These are phyloP conservation scores for Pseudorhiza aurosa DNA, from an alignment of 30 jellyfish, hydroid and myxozoan species.

Conservation along the genomic window DNA sequence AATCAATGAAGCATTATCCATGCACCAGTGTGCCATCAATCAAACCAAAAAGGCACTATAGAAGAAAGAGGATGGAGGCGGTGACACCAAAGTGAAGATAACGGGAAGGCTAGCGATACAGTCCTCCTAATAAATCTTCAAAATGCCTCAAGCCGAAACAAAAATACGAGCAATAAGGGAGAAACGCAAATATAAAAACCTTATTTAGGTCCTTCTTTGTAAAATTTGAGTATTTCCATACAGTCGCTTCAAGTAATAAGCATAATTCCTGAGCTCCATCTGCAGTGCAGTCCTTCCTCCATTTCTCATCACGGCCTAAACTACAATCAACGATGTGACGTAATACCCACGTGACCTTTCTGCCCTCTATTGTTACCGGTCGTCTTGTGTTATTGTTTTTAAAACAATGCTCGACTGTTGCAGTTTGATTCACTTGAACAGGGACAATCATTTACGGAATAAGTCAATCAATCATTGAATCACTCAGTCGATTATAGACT, in stretches of 20 bases:
- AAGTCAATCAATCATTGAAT: no score
- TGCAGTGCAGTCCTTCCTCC: constrained; percentile 8
- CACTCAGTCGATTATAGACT: no score
- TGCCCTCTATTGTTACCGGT: constrained; percentile 18
- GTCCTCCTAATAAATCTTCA: neutral
- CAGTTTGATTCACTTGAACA: no score
- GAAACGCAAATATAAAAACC: neutral
- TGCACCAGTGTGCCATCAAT: neutral
- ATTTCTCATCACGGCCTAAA: constrained; percentile 18
- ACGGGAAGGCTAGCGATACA: neutral
- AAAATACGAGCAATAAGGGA: neutral
- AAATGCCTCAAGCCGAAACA: neutral
- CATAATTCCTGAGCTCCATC: neutral
- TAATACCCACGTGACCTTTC: constrained; percentile 46
- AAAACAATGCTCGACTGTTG: neutral
- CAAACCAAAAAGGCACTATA: neutral
- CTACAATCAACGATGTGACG: constrained; percentile 57
- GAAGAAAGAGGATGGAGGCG: constrained; percentile 1
- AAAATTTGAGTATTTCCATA: neutral
- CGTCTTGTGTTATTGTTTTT: neutral
- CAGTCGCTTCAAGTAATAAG: neutral
- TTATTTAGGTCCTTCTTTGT: neutral
- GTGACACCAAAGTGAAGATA: neutral
- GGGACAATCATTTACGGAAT: no score
- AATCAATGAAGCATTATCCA: no score